Conservation (phyloP, 2,888 invertebrate genomes). For the Agriotes lineatus region DNA sequence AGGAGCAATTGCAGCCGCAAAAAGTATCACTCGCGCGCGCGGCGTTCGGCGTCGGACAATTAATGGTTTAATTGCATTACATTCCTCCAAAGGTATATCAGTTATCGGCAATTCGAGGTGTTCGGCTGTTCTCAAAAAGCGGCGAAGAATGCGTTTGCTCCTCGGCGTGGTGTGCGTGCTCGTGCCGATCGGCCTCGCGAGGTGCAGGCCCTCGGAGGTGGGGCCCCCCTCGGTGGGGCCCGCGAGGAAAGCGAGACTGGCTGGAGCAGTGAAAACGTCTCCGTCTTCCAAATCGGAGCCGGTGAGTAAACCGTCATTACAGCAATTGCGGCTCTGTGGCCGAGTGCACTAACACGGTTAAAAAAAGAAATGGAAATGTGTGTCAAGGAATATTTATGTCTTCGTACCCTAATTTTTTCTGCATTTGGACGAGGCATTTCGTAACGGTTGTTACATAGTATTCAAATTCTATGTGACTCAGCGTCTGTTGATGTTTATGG, state of each 20-base stretch:
- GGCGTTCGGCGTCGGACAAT: slow-evolving; percentile 22
- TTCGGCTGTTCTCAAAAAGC: slow-evolving; percentile 12
- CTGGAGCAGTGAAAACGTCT: slow-evolving; percentile 26
- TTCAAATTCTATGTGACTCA: no score
- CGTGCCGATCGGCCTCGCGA: slow-evolving; percentile 15
- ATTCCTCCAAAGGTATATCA: slow-evolving; percentile 9
- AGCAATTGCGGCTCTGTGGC: slow-evolving; percentile 6
- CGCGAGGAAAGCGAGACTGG: slow-evolving; percentile 31
- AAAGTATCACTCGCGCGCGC: slow-evolving; percentile 35
- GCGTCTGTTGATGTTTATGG: no score
- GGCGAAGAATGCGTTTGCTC: slow-evolving; percentile 29
- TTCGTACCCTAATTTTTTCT: slow-evolving; percentile 9
- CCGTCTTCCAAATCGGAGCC: slow-evolving; percentile 28
- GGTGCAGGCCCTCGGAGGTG: slow-evolving; percentile 27
- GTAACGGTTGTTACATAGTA: background rate
- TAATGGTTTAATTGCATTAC: slow-evolving; percentile 15
- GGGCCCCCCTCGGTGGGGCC: background rate
- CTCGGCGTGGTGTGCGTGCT: slow-evolving; percentile 6
- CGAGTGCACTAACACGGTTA: slow-evolving; percentile 30
- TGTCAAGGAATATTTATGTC: slow-evolving; percentile 28
- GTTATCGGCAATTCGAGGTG: slow-evolving; percentile 18
- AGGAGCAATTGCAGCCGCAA: slow-evolving; percentile 30
- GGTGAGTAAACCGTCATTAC: slow-evolving; percentile 25
- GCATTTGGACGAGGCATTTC: background rate
- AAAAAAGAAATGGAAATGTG: slow-evolving; percentile 29